Percentiles rank a stretch among this genome's conserved stretches.
Conservation (phyloP, 2,797 vertebrate species). For the Takifugu ocellatus region DNA sequence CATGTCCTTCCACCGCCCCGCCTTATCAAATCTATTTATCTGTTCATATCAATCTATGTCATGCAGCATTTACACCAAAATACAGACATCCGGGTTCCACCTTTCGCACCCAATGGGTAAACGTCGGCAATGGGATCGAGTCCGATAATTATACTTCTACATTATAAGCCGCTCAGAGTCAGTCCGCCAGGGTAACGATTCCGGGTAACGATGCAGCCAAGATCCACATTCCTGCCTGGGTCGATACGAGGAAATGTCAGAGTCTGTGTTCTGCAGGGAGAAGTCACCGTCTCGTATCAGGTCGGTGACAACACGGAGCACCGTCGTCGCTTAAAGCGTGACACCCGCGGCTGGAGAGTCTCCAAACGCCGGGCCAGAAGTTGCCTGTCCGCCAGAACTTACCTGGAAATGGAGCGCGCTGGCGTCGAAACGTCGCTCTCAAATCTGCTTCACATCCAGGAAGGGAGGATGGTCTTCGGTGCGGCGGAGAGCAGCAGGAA, state of each 20-base stretch:
- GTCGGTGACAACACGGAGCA: too few species aligned
- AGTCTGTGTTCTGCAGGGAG: too few species aligned
- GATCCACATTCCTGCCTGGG: neutral
- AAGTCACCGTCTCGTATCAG: too few species aligned
- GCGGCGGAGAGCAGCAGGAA: neutral
- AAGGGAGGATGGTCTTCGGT: slow-evolving; percentile 34
- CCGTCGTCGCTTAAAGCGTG: too few species aligned
- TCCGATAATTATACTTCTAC: neutral
- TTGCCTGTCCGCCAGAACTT: slow-evolving; percentile 25
- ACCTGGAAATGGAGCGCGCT: slow-evolving; percentile 50
- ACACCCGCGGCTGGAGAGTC: neutral
- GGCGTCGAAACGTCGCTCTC: slow-evolving; percentile 30
- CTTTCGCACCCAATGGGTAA: too few species aligned
- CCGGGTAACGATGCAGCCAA: neutral
- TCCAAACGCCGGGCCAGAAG: neutral
- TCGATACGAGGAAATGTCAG: neutral
- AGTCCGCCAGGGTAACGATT: too few species aligned
- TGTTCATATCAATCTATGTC: slow-evolving; percentile 4
- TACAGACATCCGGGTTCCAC: too few species aligned
- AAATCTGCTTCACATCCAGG: slow-evolving; percentile 50
- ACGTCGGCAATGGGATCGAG: neutral
- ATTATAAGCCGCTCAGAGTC: too few species aligned
- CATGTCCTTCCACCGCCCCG: slow-evolving; percentile 28
- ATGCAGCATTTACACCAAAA: neutral
- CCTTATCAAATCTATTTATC: slow-evolving; percentile 1